Percentiles rank a stretch among this genome's conserved stretches.
Conservation (phyloP, 2,888 invertebrate species). For the Drosophila pseudotalamancana region DNA sequence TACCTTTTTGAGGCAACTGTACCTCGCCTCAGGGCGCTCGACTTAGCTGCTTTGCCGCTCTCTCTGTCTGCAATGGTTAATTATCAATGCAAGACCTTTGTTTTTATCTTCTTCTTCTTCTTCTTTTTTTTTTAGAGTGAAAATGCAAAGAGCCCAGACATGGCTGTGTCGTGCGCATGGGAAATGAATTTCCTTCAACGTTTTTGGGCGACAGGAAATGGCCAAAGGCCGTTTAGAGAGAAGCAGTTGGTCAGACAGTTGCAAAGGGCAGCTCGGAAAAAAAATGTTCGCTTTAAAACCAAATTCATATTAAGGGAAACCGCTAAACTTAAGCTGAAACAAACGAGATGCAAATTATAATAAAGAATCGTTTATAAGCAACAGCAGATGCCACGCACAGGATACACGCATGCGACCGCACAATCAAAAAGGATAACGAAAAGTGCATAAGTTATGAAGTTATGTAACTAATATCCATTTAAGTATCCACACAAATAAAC, state of each 20-base stretch:
- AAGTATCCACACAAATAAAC: slow-evolving; percentile 22
- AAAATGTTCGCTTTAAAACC: slow-evolving; percentile 20
- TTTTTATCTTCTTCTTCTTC: slow-evolving; percentile 38
- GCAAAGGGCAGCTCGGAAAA: slow-evolving; percentile 26
- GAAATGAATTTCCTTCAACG: slow-evolving; percentile 72
- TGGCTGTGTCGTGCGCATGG: slow-evolving; percentile 76
- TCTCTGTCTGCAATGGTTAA: slow-evolving; percentile 60
- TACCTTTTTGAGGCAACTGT: slow-evolving; percentile 2
- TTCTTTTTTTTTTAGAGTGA: slow-evolving; percentile 58
- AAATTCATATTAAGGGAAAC: slow-evolving; percentile 28
- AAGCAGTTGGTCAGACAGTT: slow-evolving; percentile 19
- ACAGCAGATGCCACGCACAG: slow-evolving; percentile 42
- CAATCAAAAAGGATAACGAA: slow-evolving; percentile 59
- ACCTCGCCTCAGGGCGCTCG: slow-evolving; percentile 19
- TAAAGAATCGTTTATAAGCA: slow-evolving; percentile 56
- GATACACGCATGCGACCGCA: slow-evolving; percentile 52
- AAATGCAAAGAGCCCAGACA: slow-evolving; percentile 63
- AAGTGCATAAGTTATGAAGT: slow-evolving; percentile 68
- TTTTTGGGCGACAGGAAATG: slow-evolving; percentile 72
- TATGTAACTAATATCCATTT: slow-evolving; percentile 55
- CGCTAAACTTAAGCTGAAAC: neutral
- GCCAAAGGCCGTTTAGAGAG: slow-evolving; percentile 40
- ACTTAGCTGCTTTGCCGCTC: slow-evolving; percentile 17
- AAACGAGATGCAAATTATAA: slow-evolving; percentile 44
- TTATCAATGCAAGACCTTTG: slow-evolving; percentile 74